Evolutionary conservation across 92 coral and sea anemone species (phyloP), one percentile per base, ranked within the genome.

Genomic region (Zoanthus solanderi): DNA sequence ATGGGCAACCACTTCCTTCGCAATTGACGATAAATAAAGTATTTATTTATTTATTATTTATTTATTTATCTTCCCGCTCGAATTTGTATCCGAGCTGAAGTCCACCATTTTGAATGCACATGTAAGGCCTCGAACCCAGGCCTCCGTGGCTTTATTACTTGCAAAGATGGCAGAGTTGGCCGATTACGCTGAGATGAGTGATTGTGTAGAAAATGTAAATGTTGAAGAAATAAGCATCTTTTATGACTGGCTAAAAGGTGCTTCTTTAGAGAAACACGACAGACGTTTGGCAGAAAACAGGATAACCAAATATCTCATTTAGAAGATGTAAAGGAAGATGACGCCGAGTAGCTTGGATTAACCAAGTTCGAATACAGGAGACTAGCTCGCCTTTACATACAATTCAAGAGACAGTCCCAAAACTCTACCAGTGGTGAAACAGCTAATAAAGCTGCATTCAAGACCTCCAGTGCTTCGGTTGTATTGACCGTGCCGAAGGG

Each of bases 281-380:
- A 37, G 11, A 48, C 14, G n/a, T 17, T 68, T 91, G 17, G 17
- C 81, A 58, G 77, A 45, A 54, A 87, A 87, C 72, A 90, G 90
- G 8, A 60, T 79, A 45, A 83, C 66, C 9, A 85, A 90, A 78
- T 90, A 28, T 78, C 44, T 15, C 93, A 87, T 80, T 53, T 82
- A 37, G 78, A 80, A 46, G 93, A 90, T 81, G 87, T 87, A 2
- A 75, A 79, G 63, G 88, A 87, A 54, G 79, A 68, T 16, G 93
- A 90, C 28, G 78, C 88, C 6, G 72, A 17, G 18, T 60, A 61
- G 46, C 84, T 90, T 54, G 84, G 84, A 58, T 73, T 87, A 32
- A 52, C 93, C 34, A 77, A 29, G 87, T 87, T 90, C 76, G 88
- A 90, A 58, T 74, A 58, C n/a, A 10, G 65, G 10, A 10, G 65